Evolutionary conservation across 2,797 vertebrate species (phyloP), one percentile per base, ranked within the genome.

Genomic region (Halcyon chelicuti): DNA sequence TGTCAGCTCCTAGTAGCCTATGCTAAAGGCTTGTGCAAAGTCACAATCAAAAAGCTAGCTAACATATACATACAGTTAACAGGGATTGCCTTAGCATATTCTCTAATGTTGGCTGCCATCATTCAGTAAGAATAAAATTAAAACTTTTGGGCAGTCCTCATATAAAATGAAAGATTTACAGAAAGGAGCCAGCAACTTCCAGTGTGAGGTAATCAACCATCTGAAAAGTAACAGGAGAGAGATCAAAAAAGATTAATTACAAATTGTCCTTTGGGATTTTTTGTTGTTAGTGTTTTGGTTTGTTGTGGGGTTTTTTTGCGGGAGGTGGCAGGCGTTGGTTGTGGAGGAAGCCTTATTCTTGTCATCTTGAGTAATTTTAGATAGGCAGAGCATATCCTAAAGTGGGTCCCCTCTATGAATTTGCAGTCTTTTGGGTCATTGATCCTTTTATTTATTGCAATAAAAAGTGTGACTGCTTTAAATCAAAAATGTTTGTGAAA

Each of bases 231-330:
- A 37, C 54, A 49, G 29, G 47, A 81, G n/a, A 81, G 37, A 39
- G 37, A 83, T 95, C 72, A 94, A 80, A 95, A 77, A n/a, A 95
- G 51, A 52, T 86, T 16, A 93, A 28, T 88, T 86, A 75, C 10
- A 78, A 94, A 77, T 57, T 89, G 77, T 61, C 28, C n/a, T 87
- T 66, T 65, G n/a, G 0, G 1, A 35, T 54, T 85, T 73, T 49
- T 72, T 3, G 44, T 46, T 46, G 12, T 37, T 65, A 0, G 2
- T 31, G 55, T 52, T 14, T 17, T 7, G 8, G 42, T 71, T 3
- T 14, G 22, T 6, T 49, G 51, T 26, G 21, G 12, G 5, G 0
- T 1, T 35, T 21, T 46, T 46, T 57, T 58, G 0, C 4, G 6
- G 1, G 1, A 6, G 39, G 7, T 37, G 18, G 10, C 19, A 16